Evolutionary conservation across 2,888 invertebrate species (phyloP).

Genomic region (Tholera decimalis): DNA sequence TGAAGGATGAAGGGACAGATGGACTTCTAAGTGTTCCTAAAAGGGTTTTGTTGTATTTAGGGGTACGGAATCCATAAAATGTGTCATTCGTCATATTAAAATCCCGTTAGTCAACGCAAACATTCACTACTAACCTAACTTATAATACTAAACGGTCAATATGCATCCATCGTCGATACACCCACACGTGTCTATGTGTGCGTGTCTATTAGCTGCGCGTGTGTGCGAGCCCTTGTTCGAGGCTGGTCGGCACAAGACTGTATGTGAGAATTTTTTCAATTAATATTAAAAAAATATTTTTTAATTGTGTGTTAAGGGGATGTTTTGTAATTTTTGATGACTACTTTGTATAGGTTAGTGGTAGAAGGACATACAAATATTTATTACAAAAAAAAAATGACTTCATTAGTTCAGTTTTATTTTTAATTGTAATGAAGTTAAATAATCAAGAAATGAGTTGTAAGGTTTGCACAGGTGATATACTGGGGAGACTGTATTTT

Average conservation of each 20-base stretch:
- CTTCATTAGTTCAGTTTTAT: not conserved
- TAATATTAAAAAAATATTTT: conserved; percentile 16
- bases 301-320: not conserved
- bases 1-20: too few relatives aligned
- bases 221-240: conserved; percentile 77
- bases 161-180: conserved; percentile 76
- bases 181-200: conserved; percentile 68
- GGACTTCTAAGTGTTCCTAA: too few relatives aligned
- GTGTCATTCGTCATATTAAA: conserved; percentile 27
- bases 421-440: not conserved
- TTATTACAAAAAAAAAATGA: not conserved
- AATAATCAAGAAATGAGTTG: not conserved
- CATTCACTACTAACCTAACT: conserved; percentile 70
- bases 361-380: not conserved
- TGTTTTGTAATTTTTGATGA: not conserved
- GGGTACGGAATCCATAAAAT: too few relatives aligned
- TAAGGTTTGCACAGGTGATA: conserved; percentile 36
- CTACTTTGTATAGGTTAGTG: too few relatives aligned
- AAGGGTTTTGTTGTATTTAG: too few relatives aligned
- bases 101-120: conserved; percentile 69
- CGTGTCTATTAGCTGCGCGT: conserved; percentile 67
- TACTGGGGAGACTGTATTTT: too few relatives aligned
- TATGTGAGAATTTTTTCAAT: conserved; percentile 68
- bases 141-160: conserved; percentile 87
- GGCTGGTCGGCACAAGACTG: conserved; percentile 69